Conservation (phyloP, 2,113 vertebrate species). For the Astatoreochromis straeleni region DNA sequence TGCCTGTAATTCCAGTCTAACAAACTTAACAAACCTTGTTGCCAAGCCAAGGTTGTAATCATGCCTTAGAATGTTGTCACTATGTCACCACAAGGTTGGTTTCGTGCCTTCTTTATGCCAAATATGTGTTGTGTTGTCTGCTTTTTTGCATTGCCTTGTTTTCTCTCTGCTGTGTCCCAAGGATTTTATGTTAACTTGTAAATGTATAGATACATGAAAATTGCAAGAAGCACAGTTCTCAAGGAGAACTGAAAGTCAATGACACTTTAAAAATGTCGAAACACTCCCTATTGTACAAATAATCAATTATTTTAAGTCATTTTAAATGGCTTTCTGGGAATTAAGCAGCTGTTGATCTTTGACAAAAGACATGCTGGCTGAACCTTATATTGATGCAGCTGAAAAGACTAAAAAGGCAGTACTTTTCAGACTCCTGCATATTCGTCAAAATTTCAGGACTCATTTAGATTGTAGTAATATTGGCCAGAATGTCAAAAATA, state of each 20-base stretch:
- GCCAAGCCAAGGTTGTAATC: conserved; percentile 48
- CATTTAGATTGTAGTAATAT: neutral
- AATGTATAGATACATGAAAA: neutral
- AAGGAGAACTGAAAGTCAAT: neutral
- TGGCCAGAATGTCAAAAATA: neutral
- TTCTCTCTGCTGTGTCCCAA: neutral
- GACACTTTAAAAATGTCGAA: neutral
- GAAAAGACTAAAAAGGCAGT: neutral
- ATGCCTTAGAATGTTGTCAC: conserved; percentile 43
- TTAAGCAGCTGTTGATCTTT: conserved; percentile 14
- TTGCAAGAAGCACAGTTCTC: neutral
- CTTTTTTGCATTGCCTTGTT: neutral
- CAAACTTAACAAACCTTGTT: conserved; percentile 54
- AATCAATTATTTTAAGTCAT: neutral
- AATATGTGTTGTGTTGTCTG: conserved; percentile 10
- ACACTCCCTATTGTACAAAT: neutral
- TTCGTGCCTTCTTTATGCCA: conserved; percentile 9
- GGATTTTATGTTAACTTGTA: conserved; percentile 2
- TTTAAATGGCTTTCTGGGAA: neutral
- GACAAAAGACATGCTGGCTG: neutral
- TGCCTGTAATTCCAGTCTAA: conserved; percentile 43
- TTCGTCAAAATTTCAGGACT: neutral
- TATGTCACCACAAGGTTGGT: conserved; percentile 31
- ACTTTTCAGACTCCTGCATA: neutral
- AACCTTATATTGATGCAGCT: neutral